phyloP scores from a whole-genome alignment of 2,888 invertebrate genomes.

The Tipula lateralis region DNA sequence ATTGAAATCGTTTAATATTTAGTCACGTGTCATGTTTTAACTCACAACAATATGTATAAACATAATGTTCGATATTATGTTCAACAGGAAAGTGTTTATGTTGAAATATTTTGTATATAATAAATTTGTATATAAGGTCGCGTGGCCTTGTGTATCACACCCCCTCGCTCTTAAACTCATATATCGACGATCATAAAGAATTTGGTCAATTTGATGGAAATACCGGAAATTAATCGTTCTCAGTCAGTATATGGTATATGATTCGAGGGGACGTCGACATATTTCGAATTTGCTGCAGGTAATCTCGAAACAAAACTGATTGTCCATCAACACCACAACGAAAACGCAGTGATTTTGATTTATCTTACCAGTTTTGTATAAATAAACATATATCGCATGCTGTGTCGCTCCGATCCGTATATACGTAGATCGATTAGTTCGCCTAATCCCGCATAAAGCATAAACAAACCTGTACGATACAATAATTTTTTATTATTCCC shows the following conservation, averaged over 20 bases:
- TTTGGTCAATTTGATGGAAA: neutral
- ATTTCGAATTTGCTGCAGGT: neutral
- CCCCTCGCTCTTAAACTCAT: neutral
- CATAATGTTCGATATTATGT: neutral
- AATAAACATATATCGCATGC: neutral
- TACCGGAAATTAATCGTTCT: conserved; percentile 2
- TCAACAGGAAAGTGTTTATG: conserved; percentile 15
- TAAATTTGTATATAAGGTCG: neutral
- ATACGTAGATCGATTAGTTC: neutral
- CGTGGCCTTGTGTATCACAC: neutral
- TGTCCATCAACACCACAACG: neutral
- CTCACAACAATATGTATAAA: neutral
- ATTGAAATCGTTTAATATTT: conserved; percentile 19
- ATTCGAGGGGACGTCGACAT: neutral
- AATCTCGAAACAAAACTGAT: neutral
- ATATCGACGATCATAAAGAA: neutral
- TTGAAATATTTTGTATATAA: neutral
- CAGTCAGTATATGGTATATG: too few species aligned
- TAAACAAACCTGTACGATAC: neutral
- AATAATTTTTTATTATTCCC: conserved; percentile 4
- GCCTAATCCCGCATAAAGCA: conserved; percentile 14
- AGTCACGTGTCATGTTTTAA: conserved; percentile 12
- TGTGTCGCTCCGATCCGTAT: neutral
- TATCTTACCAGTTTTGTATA: neutral
- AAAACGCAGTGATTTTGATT: neutral